A percentile compares a stretch with the other conserved stretches of the same genome.
These are phyloP conservation scores for Etheostoma spectabile DNA, from an alignment of 2,113 vertebrate species.

Conservation along the genomic window DNA sequence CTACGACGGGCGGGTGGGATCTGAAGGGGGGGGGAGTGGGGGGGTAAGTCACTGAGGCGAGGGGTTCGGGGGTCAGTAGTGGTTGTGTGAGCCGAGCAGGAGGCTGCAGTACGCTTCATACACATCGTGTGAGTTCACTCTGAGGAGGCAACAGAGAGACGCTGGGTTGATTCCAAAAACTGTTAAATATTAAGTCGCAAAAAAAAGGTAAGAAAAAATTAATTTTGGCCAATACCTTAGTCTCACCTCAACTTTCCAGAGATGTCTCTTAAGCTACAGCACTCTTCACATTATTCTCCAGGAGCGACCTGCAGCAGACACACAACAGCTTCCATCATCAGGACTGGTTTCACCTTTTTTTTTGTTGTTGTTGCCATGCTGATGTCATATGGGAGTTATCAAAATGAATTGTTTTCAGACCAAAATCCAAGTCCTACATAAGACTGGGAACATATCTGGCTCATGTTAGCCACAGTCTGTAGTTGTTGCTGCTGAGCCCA, in stretches of 20 bases:
- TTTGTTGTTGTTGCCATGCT: no score
- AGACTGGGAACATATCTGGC: background rate
- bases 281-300: constrained; percentile 82
- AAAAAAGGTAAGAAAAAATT: no score
- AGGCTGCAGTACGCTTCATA: constrained; percentile 64
- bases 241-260: constrained; percentile 69
- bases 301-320: constrained; percentile 72
- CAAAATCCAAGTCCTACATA: background rate
- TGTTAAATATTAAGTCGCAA: no score
- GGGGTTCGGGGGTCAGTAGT: constrained; percentile 77
- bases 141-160: constrained; percentile 21
- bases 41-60: constrained; percentile 52
- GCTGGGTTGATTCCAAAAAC: background rate
- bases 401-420: background rate
- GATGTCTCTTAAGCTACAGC: constrained; percentile 59
- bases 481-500: background rate
- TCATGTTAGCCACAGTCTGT: no score
- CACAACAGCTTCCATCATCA: constrained; percentile 11
- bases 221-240: no score
- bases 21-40: constrained; percentile 11
- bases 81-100: constrained; percentile 60
- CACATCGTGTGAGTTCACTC: constrained; percentile 53
- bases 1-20: constrained; percentile 4
- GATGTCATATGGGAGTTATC: background rate
- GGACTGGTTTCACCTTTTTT: background rate